Evolutionary conservation across 30 jellyfish, hydroid and myxozoan genomes (phyloP), one percentile per base, ranked within the genome.

Genomic region (Aurelia sp.): DNA sequence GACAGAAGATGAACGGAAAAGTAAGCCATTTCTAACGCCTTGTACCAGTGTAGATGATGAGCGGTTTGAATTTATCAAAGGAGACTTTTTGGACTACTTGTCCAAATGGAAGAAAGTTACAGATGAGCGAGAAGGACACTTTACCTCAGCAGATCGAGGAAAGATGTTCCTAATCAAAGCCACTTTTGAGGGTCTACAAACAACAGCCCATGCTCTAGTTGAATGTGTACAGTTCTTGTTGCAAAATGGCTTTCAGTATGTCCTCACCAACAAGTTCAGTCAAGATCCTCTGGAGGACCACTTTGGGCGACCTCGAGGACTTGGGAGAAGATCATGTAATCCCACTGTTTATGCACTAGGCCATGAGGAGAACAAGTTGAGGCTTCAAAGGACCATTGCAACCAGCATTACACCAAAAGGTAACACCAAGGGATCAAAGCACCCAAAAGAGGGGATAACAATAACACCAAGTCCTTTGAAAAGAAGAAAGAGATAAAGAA

Each of bases 231-330:
- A 63, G 82, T 72, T 13, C 74, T 55, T 85, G 76, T 44, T 85
- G 73, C 81, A 74, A 61, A 62, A 72, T 72, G 94, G 90, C 52
- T 72, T 72, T 66, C 60, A 61, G 35, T 85, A 72, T 73, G 89
- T 85, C 57, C 74, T 85, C 8, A 73, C 88, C 44, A 72, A 85
- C 72, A 52, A 78, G 61, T 75, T 86, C 66, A 12, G 73, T 59
- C 96, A 86, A 53, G 96, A 86, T 67, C 74, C 79, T 8, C 78
- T 86, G 18, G 96, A 86, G 48, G 85, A 86, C 74, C 80, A 74
- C 38, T 86, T 86, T 67, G 96, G 96, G 51, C 19, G 20, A 40
- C 96, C 76, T 53, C 48, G 90, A 18, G 84, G 90, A 18, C 69
- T 86, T 22, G 96, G 91, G 7, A 50, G 90, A 47, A 60, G 96